Conservation (phyloP, 2,888 invertebrate genomes). For the Drosophila niveifrons region DNA sequence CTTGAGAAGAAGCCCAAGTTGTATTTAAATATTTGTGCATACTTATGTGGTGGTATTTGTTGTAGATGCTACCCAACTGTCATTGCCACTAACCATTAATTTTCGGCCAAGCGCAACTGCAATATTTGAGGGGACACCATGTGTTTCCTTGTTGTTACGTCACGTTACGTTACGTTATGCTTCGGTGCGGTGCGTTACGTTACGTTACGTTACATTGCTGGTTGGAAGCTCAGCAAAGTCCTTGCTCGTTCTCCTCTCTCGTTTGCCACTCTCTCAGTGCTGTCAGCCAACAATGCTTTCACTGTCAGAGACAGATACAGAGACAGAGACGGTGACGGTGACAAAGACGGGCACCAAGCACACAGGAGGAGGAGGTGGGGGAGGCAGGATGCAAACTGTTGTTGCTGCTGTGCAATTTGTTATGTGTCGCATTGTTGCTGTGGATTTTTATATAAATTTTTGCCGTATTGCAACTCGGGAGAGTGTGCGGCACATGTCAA, state of each 20-base stretch:
- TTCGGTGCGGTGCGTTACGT: constrained; percentile 47
- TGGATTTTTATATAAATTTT: constrained; percentile 70
- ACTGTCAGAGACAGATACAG: constrained; percentile 66
- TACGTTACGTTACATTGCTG: constrained; percentile 57
- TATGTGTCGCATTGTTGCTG: constrained; percentile 54
- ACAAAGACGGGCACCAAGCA: not conserved
- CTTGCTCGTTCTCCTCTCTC: constrained; percentile 34
- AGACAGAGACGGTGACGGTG: constrained; percentile 13
- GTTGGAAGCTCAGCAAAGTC: constrained; percentile 37
- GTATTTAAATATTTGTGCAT: not conserved
- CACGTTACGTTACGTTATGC: constrained; percentile 34
- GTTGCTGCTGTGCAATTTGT: constrained; percentile 61
- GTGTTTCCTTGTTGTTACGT: constrained; percentile 17
- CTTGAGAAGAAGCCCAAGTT: not conserved
- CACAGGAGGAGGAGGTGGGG: not conserved
- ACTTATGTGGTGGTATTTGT: constrained; percentile 31
- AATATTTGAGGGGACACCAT: constrained; percentile 49
- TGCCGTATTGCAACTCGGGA: constrained; percentile 55
- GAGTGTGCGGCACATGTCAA: constrained; percentile 69
- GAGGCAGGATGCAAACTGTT: constrained; percentile 10
- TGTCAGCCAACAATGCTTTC: constrained; percentile 82
- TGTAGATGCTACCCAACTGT: constrained; percentile 67
- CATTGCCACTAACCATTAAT: constrained; percentile 75
- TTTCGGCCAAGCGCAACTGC: constrained; percentile 70
- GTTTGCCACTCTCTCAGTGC: constrained; percentile 38